Conservation (phyloP, 2,113 vertebrate species). For the Sterrhoptilus dennistouni region DNA sequence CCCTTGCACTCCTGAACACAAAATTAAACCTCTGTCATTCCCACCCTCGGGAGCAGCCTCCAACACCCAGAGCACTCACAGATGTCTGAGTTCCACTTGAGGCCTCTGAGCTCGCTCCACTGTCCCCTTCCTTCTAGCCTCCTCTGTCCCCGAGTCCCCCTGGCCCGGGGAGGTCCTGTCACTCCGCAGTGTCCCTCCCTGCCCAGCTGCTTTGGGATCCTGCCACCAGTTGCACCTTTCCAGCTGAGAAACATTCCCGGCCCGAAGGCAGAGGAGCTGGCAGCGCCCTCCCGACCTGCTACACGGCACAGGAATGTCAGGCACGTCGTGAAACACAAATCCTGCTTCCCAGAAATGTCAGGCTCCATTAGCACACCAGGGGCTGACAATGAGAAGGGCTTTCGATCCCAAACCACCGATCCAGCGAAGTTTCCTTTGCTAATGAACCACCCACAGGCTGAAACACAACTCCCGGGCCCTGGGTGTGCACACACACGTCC, state of each 20-base stretch:
- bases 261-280: not conserved
- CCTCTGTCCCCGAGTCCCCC: not conserved
- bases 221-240: not conserved
- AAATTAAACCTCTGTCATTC: not conserved
- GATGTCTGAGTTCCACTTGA: not conserved
- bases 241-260: not conserved
- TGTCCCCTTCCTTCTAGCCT: not conserved
- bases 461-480: not conserved
- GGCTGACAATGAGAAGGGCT: not conserved
- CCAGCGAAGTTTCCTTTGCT: not conserved
- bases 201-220: not conserved
- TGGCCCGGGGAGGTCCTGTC: not conserved
- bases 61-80: not conserved
- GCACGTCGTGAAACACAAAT: not conserved
- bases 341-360: constrained; percentile 12
- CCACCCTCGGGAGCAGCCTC: not conserved
- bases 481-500: not conserved
- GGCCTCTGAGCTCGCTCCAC: not conserved
- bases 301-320: not conserved
- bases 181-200: accelerated
- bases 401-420: not conserved
- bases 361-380: not conserved
- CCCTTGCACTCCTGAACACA: not conserved
- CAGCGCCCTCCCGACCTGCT: not conserved
- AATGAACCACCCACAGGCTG: not conserved